These are phyloP conservation scores for Agonopterix subpropinquella DNA, from an alignment of 2,888 invertebrate species.

Conservation along the genomic window DNA sequence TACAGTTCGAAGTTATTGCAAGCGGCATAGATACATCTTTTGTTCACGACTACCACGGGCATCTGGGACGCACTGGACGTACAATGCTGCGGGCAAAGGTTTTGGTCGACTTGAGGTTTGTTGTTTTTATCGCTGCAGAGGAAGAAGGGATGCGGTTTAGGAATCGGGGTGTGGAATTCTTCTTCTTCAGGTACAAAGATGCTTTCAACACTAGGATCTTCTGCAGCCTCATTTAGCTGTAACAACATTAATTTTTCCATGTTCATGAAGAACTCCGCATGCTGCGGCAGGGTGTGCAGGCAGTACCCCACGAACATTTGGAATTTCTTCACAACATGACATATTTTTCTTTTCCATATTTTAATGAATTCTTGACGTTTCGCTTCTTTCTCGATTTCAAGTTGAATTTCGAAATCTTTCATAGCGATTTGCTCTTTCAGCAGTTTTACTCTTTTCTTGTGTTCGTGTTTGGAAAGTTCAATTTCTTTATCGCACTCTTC, in stretches of 20 bases:
- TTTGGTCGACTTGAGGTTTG: conserved; percentile 36
- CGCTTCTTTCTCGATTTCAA: conserved; percentile 37
- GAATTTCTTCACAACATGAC: conserved; percentile 54
- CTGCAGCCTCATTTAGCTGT: conserved; percentile 46
- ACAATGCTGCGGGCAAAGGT: conserved; percentile 47
- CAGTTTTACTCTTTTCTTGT: conserved; percentile 39
- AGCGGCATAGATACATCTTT: conserved; percentile 51
- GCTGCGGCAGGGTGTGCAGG: conserved; percentile 48
- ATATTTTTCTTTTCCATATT: conserved; percentile 56
- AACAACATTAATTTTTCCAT: conserved; percentile 61
- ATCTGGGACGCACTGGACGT: conserved; percentile 47
- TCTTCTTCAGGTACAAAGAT: conserved; percentile 37
- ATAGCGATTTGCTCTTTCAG: conserved; percentile 33
- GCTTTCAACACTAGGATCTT: conserved; percentile 40
- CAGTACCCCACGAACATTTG: conserved; percentile 56
- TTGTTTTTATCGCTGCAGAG: conserved; percentile 49
- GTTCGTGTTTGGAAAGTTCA: conserved; percentile 31
- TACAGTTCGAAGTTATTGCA: conserved; percentile 55
- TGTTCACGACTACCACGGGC: conserved; percentile 56
- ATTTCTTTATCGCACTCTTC: conserved; percentile 44
- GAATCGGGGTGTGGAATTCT: conserved; percentile 31
- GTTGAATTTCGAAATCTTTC: conserved; percentile 42
- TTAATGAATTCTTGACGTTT: conserved; percentile 33
- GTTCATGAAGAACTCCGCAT: conserved; percentile 61
- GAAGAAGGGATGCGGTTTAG: conserved; percentile 49